Evolutionary conservation across 2,888 invertebrate species (phyloP), one percentile per base, ranked within the genome.

Genomic region (Megaustenia siamemsis): DNA sequence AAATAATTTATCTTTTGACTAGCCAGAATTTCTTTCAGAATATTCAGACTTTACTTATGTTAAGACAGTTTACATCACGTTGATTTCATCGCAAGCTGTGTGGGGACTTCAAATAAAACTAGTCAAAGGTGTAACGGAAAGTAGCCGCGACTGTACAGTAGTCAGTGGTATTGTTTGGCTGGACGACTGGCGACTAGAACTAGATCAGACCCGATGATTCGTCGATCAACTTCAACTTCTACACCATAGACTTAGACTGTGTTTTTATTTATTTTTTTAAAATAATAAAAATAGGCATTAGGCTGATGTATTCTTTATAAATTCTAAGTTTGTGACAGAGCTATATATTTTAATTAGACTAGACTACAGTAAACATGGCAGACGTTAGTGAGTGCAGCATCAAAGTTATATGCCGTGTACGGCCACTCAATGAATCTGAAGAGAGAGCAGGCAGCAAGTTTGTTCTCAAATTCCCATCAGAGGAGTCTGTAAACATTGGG

Each of bases 361-460:
- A 63, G 43, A 24, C 5, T 43, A 35, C 32, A n/a, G 12, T 53
- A 86, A n/a, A 73, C 68, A 86, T 87, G 87, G 88, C 73, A 73
- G 83, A 83, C 35, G 88, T 88, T 1, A 91, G 89, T 75, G 93
- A 93, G 86, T 92, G 92, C 86, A 94, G 92, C 90, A 94, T 95
- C 95, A 97, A 97, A 96, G 99, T 99, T 92, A 98, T 99, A 94
- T 99, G 99, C 95, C 97, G 99, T 95, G 98, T 99, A 95, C 96
- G 99, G 94, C 99, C 99, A 93, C 96, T 99, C 91, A 99, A 99
- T 95, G 97, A 98, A 95, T 97, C 97, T 90, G 99, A 99, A 95
- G 99, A 99, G 95, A 97, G 96, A 95, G 98, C 99, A 95, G 98
- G 99, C 92, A 99, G 98, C 89, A 98, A 98, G 95, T 99, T 99